A percentile compares a stretch with the other conserved stretches of the same genome.
Conservation (phyloP, 1,140 invertebrate genomes). For the Brachionus asplanchnoidis region DNA sequence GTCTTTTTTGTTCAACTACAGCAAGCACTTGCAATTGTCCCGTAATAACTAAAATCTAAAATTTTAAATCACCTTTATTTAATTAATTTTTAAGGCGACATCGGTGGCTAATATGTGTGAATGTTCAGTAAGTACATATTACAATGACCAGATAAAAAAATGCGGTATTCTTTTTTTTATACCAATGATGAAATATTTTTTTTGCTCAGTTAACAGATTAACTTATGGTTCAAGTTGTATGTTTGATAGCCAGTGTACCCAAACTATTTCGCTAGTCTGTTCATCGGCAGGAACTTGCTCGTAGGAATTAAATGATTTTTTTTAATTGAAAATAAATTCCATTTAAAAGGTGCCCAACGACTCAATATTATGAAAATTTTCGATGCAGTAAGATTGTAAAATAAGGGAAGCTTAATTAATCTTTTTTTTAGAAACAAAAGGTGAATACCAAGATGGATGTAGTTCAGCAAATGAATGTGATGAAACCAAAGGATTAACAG, state of each 20-base stretch:
- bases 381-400: not conserved
- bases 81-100: not conserved
- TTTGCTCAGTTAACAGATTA: not conserved
- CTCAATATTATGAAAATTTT: not conserved
- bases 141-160: not conserved
- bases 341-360: not conserved
- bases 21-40: not conserved
- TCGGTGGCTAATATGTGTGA: not conserved
- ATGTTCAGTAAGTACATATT: not conserved
- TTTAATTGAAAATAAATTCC: not conserved
- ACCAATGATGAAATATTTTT: not conserved
- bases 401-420: not conserved
- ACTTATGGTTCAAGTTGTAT: not conserved
- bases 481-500: not conserved
- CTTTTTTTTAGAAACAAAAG: not conserved
- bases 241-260: not conserved
- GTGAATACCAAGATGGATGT: not conserved
- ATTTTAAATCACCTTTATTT: not conserved
- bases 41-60: not conserved
- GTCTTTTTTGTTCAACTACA: not conserved
- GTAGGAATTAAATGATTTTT: not conserved
- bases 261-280: not conserved
- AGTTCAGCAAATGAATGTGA: not conserved
- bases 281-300: not conserved
- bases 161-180: not conserved